Evolutionary conservation across 1,140 invertebrate species (phyloP).

Genomic region (Heliconius melpomene): DNA sequence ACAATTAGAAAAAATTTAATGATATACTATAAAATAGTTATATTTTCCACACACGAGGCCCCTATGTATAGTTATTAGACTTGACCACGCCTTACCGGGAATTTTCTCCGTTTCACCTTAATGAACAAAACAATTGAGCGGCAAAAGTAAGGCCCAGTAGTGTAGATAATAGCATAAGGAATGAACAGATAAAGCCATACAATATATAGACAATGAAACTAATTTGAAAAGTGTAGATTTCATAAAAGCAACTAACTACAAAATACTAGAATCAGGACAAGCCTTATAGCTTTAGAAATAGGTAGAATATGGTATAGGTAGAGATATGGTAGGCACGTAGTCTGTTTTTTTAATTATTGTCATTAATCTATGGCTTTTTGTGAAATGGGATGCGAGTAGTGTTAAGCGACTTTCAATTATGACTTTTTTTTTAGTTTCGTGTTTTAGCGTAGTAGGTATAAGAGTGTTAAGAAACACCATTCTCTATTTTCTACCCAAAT

Average conservation of each 20-base stretch:
- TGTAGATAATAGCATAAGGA: slow-evolving; percentile 28
- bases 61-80: slow-evolving; percentile 38
- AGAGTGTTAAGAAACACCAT: no score
- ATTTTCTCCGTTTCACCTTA: slow-evolving; percentile 58
- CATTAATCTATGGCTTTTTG: no score
- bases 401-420: no score
- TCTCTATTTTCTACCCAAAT: no score
- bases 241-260: not conserved
- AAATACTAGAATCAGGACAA: not conserved
- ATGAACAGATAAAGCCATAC: slow-evolving; percentile 3
- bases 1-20: no score
- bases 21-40: not conserved
- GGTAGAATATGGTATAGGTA: no score
- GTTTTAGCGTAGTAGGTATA: no score
- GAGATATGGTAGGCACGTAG: no score
- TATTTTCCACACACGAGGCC: slow-evolving; percentile 17
- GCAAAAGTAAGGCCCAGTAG: slow-evolving; percentile 29
- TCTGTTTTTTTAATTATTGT: no score
- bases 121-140: slow-evolving; percentile 52
- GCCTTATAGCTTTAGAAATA: not conserved
- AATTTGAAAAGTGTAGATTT: not conserved
- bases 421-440: no score
- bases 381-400: no score
- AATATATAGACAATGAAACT: slow-evolving; percentile 9
- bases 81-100: slow-evolving; percentile 34